A percentile compares a stretch with the other conserved stretches of the same genome.
Evolutionary conservation across 53 echinoderm and acorn worm genomes (phyloP).

Genomic region (Pentamera pediparva): DNA sequence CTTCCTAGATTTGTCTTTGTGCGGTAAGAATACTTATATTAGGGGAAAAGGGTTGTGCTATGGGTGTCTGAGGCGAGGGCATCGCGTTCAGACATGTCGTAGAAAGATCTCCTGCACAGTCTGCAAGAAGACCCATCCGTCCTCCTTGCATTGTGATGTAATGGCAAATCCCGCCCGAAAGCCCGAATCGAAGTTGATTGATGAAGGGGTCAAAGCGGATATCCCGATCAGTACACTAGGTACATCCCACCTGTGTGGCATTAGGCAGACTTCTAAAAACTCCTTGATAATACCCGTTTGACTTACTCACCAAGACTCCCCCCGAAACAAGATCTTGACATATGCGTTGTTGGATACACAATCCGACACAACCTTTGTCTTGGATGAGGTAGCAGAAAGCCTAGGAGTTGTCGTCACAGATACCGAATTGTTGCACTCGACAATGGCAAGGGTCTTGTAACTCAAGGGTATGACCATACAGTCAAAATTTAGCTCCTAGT

Average conservation of each 20-base stretch:
- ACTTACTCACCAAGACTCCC: neutral
- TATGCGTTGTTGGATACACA: slow-evolving; percentile 56
- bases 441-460: too few species aligned
- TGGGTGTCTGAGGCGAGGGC: slow-evolving; percentile 47
- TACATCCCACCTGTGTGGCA: neutral
- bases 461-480: too few species aligned
- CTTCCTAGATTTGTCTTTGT: neutral
- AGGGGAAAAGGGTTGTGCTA: slow-evolving; percentile 35
- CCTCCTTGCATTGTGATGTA: slow-evolving; percentile 35
- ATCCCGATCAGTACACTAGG: neutral
- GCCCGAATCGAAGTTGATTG: too few species aligned
- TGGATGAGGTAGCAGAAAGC: slow-evolving; percentile 15
- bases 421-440: slow-evolving; percentile 33
- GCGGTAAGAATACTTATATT: neutral
- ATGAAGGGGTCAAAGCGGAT: neutral
- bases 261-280: neutral
- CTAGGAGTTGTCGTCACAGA: slow-evolving; percentile 4
- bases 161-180: neutral
- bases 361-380: slow-evolving; percentile 50
- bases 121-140: slow-evolving; percentile 46
- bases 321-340: slow-evolving; percentile 14
- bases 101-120: slow-evolving; percentile 21
- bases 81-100: slow-evolving; percentile 37
- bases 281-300: slow-evolving; percentile 29
- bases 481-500: too few species aligned